These are phyloP conservation scores for Stegodyphus mimosarum DNA, from an alignment of 1,140 invertebrate species.

Conservation along the genomic window DNA sequence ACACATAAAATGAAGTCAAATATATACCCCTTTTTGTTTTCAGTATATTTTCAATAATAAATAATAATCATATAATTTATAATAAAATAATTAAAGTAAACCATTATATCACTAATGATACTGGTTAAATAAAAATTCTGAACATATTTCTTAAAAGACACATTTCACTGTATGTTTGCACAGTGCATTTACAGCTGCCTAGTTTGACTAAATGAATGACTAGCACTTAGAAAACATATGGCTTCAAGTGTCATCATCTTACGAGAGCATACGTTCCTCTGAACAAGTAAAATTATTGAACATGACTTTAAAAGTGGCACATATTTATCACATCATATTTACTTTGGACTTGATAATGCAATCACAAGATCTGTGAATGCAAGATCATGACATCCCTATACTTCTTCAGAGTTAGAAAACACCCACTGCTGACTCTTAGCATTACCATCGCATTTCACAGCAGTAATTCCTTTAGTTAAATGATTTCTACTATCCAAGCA, in stretches of 20 bases:
- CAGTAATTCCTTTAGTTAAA: conserved; percentile 76
- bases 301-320: conserved; percentile 34
- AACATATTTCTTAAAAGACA: no score
- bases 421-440: conserved; percentile 77
- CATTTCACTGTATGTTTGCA: no score
- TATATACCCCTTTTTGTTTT: no score
- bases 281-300: no score
- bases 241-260: no score
- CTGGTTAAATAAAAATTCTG: no score
- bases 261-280: no score
- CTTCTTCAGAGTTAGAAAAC: conserved; percentile 61
- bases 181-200: conserved; percentile 12
- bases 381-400: not conserved
- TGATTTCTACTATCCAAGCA: conserved; percentile 82
- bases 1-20: no score
- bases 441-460: conserved; percentile 77
- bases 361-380: not conserved
- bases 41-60: no score
- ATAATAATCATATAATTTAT: no score
- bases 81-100: no score
- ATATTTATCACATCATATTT: conserved; percentile 44
- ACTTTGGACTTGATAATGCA: conserved; percentile 17
- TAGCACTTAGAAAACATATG: conserved; percentile 8
- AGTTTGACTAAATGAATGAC: conserved; percentile 18
- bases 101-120: no score